Conservation (phyloP, 92 coral and sea anemone species). For the Palythoa heliodiscus region DNA sequence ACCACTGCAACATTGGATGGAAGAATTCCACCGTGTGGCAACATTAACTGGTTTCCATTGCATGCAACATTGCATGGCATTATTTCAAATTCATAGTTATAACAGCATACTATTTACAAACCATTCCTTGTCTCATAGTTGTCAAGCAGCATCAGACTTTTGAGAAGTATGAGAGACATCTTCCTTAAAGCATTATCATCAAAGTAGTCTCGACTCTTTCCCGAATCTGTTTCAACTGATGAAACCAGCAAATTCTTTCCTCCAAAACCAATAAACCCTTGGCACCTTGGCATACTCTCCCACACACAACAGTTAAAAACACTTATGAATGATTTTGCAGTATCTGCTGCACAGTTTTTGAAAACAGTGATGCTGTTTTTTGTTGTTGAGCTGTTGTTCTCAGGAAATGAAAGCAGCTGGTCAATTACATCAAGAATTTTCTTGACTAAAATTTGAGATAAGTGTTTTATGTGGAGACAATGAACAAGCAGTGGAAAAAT, state of each 20-base stretch:
- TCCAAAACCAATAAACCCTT: conserved; percentile 68
- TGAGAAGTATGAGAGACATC: conserved; percentile 43
- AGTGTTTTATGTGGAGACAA: conserved; percentile 54
- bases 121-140: conserved; percentile 6
- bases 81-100: too few species aligned
- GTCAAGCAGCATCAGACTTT: conserved; percentile 5
- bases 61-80: too few species aligned
- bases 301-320: conserved; percentile 57
- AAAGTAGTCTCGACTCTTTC: neutral
- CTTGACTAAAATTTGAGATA: conserved; percentile 61
- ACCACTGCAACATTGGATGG: too few species aligned
- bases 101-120: neutral
- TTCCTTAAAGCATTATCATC: conserved; percentile 39
- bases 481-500: conserved; percentile 46
- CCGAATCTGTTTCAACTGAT: neutral
- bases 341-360: neutral
- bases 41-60: too few species aligned
- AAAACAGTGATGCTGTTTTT: neutral
- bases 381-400: neutral
- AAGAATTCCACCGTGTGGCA: too few species aligned
- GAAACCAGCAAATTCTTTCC: conserved; percentile 42
- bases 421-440: conserved; percentile 48
- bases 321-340: conserved; percentile 51
- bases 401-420: conserved; percentile 22
- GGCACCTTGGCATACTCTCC: conserved; percentile 51